Percentiles rank a stretch among this genome's conserved stretches.
phyloP scores from a whole-genome alignment of 2,797 vertebrate genomes.

The Sebastiscus albofasciatus region DNA sequence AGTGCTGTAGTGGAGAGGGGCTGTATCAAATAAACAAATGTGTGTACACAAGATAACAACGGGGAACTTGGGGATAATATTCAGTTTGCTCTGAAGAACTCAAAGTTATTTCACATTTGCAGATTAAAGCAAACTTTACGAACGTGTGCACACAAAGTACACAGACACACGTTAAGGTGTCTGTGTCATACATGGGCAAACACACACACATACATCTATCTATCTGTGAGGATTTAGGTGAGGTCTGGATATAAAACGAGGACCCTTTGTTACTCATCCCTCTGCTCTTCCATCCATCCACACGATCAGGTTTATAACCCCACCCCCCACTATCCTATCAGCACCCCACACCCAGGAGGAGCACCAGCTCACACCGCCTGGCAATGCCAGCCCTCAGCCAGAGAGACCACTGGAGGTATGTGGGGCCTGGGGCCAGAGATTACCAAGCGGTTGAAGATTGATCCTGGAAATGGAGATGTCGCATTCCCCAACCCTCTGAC shows the following conservation, averaged over 20 bases:
- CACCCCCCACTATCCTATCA: constrained; percentile 52
- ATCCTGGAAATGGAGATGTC: constrained; percentile 73
- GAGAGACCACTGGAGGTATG: constrained; percentile 64
- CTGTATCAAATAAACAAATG: constrained; percentile 84
- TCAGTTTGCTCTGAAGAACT: constrained; percentile 66
- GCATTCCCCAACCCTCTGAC: constrained; percentile 63
- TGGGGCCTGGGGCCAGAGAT: constrained; percentile 64
- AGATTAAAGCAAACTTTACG: constrained; percentile 68
- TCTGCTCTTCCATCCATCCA: constrained; percentile 30
- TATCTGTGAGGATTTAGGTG: constrained; percentile 43
- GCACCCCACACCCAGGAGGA: constrained; percentile 25
- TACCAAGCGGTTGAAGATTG: constrained; percentile 67
- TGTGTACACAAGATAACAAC: constrained; percentile 83
- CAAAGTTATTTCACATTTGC: constrained; percentile 67
- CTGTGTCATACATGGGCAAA: constrained; percentile 10
- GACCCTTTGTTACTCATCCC: constrained; percentile 30
- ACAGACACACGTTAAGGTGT: constrained; percentile 5
- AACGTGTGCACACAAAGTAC: neutral
- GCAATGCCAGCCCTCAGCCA: constrained; percentile 49
- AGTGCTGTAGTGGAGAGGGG: constrained; percentile 73
- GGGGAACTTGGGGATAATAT: constrained; percentile 76
- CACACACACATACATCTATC: constrained; percentile 6
- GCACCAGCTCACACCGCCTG: constrained; percentile 35
- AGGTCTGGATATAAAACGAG: constrained; percentile 21
- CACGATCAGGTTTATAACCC: constrained; percentile 25